These are phyloP conservation scores for Zoroaster sp. DNA, from an alignment of 53 echinoderm and acorn worm species.

Conservation along the genomic window DNA sequence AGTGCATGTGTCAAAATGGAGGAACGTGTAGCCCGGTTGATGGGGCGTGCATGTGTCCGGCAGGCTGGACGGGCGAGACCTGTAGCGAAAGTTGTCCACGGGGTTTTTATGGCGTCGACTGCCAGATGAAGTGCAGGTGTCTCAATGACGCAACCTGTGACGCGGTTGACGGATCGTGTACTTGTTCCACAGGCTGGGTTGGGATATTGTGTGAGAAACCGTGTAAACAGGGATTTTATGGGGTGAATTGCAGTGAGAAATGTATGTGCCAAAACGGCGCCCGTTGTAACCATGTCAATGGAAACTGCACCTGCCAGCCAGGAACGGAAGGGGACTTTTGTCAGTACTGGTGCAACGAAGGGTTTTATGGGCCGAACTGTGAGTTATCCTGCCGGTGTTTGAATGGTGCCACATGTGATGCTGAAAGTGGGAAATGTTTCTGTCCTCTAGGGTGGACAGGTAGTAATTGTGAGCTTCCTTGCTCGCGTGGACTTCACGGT, in stretches of 20 bases:
- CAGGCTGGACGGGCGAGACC: conserved; percentile 76
- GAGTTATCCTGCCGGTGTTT: conserved; percentile 35
- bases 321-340: conserved; percentile 68
- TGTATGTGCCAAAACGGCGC: conserved; percentile 70
- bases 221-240: conserved; percentile 49
- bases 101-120: conserved; percentile 61
- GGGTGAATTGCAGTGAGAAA: conserved; percentile 33
- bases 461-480: conserved; percentile 42
- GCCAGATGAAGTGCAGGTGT: conserved; percentile 54
- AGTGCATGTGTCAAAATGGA: conserved; percentile 56
- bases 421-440: conserved; percentile 60
- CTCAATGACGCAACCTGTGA: conserved; percentile 54
- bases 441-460: conserved; percentile 71
- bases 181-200: conserved; percentile 60
- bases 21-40: conserved; percentile 65
- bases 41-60: conserved; percentile 75
- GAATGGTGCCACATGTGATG: conserved; percentile 53
- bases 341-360: conserved; percentile 41
- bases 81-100: conserved; percentile 56
- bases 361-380: conserved; percentile 62
- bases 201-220: conserved; percentile 42
- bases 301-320: conserved; percentile 58
- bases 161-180: conserved; percentile 55
- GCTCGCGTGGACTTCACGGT: conserved; percentile 54
- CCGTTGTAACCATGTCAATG: conserved; percentile 49